Percentiles rank a stretch among this genome's conserved stretches.
These are phyloP conservation scores for Asteroscopus sphinx DNA, from an alignment of 2,888 invertebrate genomes.

Conservation along the genomic window DNA sequence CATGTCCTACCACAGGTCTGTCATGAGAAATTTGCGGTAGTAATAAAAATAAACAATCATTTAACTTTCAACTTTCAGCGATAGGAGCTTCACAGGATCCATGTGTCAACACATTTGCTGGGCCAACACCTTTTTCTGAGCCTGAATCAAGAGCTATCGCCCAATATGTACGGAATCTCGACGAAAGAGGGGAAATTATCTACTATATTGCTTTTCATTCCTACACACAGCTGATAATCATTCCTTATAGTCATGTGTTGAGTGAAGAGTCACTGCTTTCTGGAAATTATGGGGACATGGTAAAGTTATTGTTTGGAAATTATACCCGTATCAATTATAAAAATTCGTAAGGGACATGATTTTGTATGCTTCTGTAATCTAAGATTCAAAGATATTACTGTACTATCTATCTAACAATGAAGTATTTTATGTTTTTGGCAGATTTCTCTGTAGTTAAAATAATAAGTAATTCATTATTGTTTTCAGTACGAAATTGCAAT, in stretches of 20 bases:
- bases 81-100: conserved; percentile 78
- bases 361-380: too few species aligned
- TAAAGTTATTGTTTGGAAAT: conserved; percentile 52
- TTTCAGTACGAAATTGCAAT: conserved; percentile 80
- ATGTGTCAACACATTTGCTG: conserved; percentile 88
- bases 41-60: too few species aligned
- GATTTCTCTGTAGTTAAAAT: background rate
- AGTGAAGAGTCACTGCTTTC: conserved; percentile 57
- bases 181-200: conserved; percentile 67
- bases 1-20: too few species aligned
- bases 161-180: conserved; percentile 70
- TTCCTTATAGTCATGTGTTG: conserved; percentile 84
- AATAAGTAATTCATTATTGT: background rate
- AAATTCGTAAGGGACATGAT: too few species aligned
- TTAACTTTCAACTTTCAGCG: conserved; percentile 61
- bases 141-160: conserved; percentile 84
- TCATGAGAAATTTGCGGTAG: too few species aligned
- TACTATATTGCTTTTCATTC: conserved; percentile 90
- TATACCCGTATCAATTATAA: too few species aligned
- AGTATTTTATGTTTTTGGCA: background rate
- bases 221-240: conserved; percentile 86
- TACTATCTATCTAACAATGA: too few species aligned
- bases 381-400: too few species aligned
- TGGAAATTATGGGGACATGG: conserved; percentile 80
- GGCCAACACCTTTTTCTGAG: conserved; percentile 87